These are phyloP conservation scores for Phycodurus eques DNA, from an alignment of 2,113 vertebrate genomes.

Conservation along the genomic window DNA sequence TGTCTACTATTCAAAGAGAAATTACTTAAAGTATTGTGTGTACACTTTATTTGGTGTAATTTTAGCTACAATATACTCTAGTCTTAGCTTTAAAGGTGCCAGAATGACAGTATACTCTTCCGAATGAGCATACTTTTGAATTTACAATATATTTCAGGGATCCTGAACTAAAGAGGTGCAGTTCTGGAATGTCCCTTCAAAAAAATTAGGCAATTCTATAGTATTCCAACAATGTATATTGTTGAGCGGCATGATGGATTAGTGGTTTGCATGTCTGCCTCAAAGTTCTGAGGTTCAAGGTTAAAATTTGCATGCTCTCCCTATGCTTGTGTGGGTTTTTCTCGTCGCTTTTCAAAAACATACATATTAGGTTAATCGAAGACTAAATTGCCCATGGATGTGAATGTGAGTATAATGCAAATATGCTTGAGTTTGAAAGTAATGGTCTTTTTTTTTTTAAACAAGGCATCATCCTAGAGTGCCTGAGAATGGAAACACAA, in stretches of 20 bases:
- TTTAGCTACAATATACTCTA: neutral
- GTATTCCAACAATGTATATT: neutral
- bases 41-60: neutral
- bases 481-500: neutral
- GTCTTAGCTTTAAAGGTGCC: neutral
- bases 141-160: neutral
- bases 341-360: neutral
- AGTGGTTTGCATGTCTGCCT: too few species aligned
- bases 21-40: neutral
- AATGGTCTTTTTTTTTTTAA: neutral
- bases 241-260: too few species aligned
- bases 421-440: neutral
- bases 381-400: neutral
- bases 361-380: neutral
- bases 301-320: neutral
- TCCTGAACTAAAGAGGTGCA: neutral
- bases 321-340: neutral
- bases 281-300: too few species aligned
- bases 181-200: neutral
- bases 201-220: neutral
- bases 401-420: neutral
- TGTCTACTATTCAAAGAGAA: slow-evolving; percentile 23
- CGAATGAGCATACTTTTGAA: neutral
- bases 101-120: neutral
- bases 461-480: neutral